These are phyloP conservation scores for Albula goreensis DNA, from an alignment of 2,113 vertebrate species.

Conservation along the genomic window DNA sequence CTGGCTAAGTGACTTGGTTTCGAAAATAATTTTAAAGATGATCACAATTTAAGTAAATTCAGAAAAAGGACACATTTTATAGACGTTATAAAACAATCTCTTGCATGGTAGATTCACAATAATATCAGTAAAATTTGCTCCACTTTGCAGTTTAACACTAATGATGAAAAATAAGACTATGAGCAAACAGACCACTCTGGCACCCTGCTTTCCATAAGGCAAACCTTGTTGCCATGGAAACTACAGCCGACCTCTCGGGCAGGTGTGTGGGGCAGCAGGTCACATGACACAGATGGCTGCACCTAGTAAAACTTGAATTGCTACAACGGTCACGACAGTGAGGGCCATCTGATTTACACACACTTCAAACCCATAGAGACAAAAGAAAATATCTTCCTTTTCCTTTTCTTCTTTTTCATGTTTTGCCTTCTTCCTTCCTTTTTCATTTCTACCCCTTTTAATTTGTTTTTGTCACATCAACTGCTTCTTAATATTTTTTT, in stretches of 20 bases:
- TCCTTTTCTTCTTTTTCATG: neutral
- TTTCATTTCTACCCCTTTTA: neutral
- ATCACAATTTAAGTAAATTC: neutral
- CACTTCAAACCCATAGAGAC: neutral
- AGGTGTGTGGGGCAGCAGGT: slow-evolving; percentile 41
- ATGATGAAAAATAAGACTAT: slow-evolving; percentile 21
- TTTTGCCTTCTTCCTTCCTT: neutral
- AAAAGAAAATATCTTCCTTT: neutral
- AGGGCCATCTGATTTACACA: neutral
- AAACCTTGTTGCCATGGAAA: slow-evolving; percentile 45
- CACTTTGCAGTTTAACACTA: neutral
- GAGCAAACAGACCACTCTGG: neutral
- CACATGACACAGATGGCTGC: slow-evolving; percentile 34
- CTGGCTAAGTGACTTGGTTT: neutral
- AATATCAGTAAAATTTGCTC: neutral
- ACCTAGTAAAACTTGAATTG: slow-evolving; percentile 34
- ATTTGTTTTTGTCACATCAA: neutral
- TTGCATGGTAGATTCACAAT: neutral
- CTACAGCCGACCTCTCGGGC: slow-evolving; percentile 34
- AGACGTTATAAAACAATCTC: neutral
- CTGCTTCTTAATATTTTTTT: neutral
- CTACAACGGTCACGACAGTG: slow-evolving; percentile 19
- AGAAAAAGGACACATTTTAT: neutral
- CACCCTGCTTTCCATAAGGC: slow-evolving; percentile 22
- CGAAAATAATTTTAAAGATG: neutral